Percentiles rank a stretch among this genome's conserved stretches.
Evolutionary conservation across 2,888 invertebrate species (phyloP).

Genomic region (Trachelus stipa): DNA sequence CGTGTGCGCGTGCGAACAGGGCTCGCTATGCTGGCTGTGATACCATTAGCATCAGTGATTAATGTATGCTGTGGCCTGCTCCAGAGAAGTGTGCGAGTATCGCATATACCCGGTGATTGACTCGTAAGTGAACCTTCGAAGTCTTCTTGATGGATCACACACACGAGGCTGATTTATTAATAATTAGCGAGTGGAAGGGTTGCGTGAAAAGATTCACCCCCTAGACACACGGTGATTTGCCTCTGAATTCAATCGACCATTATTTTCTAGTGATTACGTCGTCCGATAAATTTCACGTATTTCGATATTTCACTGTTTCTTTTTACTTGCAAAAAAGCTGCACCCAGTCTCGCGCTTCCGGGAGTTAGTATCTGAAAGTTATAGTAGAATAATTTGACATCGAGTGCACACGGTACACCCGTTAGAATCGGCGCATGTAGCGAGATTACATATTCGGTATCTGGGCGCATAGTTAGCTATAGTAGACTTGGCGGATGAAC

Average conservation of each 20-base stretch:
- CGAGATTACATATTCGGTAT: constrained; percentile 32
- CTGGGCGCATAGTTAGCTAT: constrained; percentile 22
- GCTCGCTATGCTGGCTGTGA: constrained; percentile 57
- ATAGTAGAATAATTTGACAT: background rate
- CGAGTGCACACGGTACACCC: constrained; percentile 22
- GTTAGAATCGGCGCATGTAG: constrained; percentile 20
- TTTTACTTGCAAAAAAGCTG: too few relatives aligned
- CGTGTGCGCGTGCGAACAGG: constrained; percentile 28
- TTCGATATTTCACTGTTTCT: too few relatives aligned
- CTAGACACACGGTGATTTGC: too few relatives aligned
- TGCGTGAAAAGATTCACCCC: too few relatives aligned
- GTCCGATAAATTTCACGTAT: too few relatives aligned
- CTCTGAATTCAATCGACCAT: too few relatives aligned
- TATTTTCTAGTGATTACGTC: too few relatives aligned
- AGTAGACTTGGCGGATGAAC: background rate
- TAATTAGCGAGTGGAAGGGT: too few relatives aligned
- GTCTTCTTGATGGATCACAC: too few relatives aligned
- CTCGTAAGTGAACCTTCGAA: constrained; percentile 33
- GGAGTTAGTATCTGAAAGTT: too few relatives aligned
- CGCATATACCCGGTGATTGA: constrained; percentile 56
- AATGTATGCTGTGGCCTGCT: constrained; percentile 62
- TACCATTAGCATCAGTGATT: constrained; percentile 65
- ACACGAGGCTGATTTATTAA: too few relatives aligned
- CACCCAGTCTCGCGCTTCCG: too few relatives aligned
- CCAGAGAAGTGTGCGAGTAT: constrained; percentile 49